Conservation (phyloP, 2,888 invertebrate genomes). For the Sminthurides aquaticus region DNA sequence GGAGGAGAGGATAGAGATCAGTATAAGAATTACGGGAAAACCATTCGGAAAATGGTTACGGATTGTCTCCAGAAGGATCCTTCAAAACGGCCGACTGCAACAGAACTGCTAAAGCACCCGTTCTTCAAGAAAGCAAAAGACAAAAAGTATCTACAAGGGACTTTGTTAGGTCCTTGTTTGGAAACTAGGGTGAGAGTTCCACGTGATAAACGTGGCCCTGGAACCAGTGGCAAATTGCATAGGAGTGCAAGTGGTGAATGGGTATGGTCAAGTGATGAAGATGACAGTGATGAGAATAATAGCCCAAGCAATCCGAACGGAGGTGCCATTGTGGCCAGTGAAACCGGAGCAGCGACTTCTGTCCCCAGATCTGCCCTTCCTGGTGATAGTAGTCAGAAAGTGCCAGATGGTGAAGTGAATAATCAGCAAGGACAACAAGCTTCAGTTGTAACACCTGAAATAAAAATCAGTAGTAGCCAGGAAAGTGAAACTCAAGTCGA, state of each 20-base stretch:
- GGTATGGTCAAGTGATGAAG: conserved; percentile 97
- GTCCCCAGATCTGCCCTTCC: neutral
- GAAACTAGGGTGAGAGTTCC: conserved; percentile 64
- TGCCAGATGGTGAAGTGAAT: neutral
- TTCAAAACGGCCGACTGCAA: conserved; percentile 77
- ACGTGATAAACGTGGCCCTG: conserved; percentile 68
- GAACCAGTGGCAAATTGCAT: conserved; percentile 75
- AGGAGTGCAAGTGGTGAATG: conserved; percentile 94
- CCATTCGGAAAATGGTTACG: conserved; percentile 90
- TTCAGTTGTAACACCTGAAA: neutral
- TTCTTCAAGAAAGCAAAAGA: conserved; percentile 98
- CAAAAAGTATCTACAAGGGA: conserved; percentile 76
- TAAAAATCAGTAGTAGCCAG: neutral
- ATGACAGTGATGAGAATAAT: conserved; percentile 47
- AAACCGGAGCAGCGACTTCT: neutral
- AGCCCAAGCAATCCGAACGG: neutral
- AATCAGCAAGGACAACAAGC: conserved; percentile 12
- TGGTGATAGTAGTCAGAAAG: neutral
- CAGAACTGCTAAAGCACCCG: conserved; percentile 89
- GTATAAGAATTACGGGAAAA: conserved; percentile 94
- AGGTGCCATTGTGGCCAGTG: neutral
- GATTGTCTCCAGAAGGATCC: conserved; percentile 97
- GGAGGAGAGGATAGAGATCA: conserved; percentile 94
- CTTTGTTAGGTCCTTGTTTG: conserved; percentile 77
- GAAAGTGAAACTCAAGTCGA: neutral